A percentile compares a stretch with the other conserved stretches of the same genome.
Conservation (phyloP, 2,113 vertebrate genomes). For the Aptenodytes patagonicus region DNA sequence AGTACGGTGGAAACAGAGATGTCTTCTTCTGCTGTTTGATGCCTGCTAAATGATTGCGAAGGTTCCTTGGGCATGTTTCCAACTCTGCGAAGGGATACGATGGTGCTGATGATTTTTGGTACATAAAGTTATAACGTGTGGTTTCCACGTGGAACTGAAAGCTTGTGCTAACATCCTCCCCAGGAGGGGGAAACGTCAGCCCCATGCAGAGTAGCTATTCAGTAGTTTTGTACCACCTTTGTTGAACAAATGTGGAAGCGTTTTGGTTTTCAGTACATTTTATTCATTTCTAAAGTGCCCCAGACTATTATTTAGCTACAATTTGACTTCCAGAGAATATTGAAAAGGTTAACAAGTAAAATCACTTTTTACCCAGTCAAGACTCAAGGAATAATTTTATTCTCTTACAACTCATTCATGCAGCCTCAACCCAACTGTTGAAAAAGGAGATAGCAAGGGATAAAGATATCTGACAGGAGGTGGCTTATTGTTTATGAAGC, state of each 20-base stretch:
- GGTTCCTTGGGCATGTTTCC: background rate
- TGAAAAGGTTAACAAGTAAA: background rate
- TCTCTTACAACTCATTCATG: background rate
- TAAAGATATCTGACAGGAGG: background rate
- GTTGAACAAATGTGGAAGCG: background rate
- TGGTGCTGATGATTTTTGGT: background rate
- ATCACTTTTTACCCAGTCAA: background rate
- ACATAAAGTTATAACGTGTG: accelerated
- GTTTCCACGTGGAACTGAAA: background rate
- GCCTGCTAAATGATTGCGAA: background rate
- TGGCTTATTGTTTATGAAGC: background rate
- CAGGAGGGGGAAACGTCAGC: background rate
- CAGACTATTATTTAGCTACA: background rate
- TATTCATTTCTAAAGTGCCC: background rate
- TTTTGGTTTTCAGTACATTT: background rate
- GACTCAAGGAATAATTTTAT: background rate
- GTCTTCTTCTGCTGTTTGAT: background rate
- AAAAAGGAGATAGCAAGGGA: background rate
- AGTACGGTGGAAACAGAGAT: background rate
- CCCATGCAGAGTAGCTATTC: background rate
- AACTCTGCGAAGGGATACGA: background rate
- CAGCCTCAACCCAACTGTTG: background rate
- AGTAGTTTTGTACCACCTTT: background rate
- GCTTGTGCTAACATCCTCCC: background rate
- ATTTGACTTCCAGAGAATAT: background rate